phyloP scores from a whole-genome alignment of 2,113 vertebrate species.

The Perca fluviatilis region DNA sequence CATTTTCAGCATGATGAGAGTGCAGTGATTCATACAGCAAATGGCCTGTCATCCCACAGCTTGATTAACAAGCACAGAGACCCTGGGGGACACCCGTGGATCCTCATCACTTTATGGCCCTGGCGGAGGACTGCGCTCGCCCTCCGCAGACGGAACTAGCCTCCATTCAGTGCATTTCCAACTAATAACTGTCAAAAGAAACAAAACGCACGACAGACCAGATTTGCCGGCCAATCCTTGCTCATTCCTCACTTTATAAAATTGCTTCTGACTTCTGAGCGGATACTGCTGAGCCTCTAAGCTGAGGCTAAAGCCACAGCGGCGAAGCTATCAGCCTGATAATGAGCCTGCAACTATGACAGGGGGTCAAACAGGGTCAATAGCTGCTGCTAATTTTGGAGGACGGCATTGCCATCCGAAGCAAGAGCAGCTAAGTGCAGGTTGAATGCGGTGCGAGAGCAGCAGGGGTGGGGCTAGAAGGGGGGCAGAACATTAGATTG shows the following conservation, averaged over 20 bases:
- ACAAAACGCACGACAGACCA: constrained; percentile 41
- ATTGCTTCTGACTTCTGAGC: constrained; percentile 51
- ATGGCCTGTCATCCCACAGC: constrained; percentile 69
- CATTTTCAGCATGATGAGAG: constrained; percentile 62
- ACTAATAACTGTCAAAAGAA: constrained; percentile 55
- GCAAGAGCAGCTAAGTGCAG: constrained; percentile 1
- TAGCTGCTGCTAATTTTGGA: constrained; percentile 61
- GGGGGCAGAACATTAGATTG: too few relatives aligned
- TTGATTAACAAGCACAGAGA: constrained; percentile 76
- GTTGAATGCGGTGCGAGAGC: background rate
- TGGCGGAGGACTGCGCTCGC: constrained; percentile 19
- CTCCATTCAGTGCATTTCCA: constrained; percentile 17
- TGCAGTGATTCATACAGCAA: constrained; percentile 75
- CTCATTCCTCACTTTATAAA: constrained; percentile 46
- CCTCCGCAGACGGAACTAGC: constrained; percentile 11
- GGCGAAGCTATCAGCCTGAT: constrained; percentile 44
- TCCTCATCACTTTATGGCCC: constrained; percentile 60
- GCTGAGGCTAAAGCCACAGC: constrained; percentile 41
- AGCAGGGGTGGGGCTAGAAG: background rate
- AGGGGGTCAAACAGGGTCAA: constrained; percentile 67
- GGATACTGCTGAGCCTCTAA: constrained; percentile 28
- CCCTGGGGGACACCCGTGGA: constrained; percentile 59
- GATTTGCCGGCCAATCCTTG: constrained; percentile 32
- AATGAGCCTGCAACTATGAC: constrained; percentile 66
- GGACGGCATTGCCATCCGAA: background rate